phyloP scores from a whole-genome alignment of 2,797 vertebrate species.

The Urosaurus nigricauda region DNA sequence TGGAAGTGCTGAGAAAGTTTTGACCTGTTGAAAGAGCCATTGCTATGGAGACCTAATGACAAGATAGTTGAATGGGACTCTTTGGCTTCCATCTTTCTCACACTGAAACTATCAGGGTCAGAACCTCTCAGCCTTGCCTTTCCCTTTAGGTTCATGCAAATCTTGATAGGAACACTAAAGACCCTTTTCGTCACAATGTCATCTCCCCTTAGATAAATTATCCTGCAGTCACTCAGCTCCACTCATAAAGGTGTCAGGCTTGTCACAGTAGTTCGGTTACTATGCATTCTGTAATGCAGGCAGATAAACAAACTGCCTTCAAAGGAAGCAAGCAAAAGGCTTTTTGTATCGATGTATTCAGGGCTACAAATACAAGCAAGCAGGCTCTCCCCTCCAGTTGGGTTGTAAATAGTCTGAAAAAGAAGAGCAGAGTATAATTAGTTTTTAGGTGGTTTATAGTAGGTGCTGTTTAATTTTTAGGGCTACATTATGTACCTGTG shows the following conservation, averaged over 20 bases:
- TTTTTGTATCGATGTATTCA: conserved; percentile 43
- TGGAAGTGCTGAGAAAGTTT: conserved; percentile 82
- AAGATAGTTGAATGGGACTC: conserved; percentile 79
- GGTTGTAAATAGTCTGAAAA: conserved; percentile 51
- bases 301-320: conserved; percentile 47
- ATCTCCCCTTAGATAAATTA: conserved; percentile 67
- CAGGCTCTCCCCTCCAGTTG: conserved; percentile 50
- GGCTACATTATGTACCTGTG: conserved; percentile 53
- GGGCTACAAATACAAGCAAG: background rate
- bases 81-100: conserved; percentile 76
- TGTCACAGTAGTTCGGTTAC: conserved; percentile 62
- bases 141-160: conserved; percentile 72
- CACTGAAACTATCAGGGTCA: conserved; percentile 72
- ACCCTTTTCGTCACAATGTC: conserved; percentile 58
- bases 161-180: conserved; percentile 72
- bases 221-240: conserved; percentile 51
- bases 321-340: conserved; percentile 15
- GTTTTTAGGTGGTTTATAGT: conserved; percentile 35
- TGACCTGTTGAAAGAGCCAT: conserved; percentile 80
- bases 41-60: conserved; percentile 81
- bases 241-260: conserved; percentile 60
- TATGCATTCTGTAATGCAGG: conserved; percentile 31
- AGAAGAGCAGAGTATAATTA: conserved; percentile 39
- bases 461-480: conserved; percentile 50
- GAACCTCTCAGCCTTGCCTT: conserved; percentile 63